phyloP scores from a whole-genome alignment of 1,140 invertebrate species.

The Drosophila chauvacae region DNA sequence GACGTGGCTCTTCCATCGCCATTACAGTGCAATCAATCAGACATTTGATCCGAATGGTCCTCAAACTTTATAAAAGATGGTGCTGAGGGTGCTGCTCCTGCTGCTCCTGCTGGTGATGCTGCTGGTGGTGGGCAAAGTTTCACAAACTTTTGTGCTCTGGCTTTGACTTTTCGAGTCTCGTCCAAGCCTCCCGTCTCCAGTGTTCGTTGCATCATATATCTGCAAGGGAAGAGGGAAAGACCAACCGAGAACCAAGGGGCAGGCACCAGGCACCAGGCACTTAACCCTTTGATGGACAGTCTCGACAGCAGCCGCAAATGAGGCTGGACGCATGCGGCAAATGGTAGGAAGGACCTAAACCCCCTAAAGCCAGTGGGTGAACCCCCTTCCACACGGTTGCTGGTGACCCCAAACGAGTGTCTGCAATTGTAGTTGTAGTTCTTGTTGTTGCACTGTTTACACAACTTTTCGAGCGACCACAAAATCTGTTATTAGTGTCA shows the following conservation, averaged over 20 bases:
- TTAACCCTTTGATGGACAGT: conserved; percentile 74
- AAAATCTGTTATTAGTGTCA: conserved; percentile 81
- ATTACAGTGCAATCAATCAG: conserved; percentile 25
- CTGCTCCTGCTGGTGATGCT: not conserved
- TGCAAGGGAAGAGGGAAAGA: not conserved
- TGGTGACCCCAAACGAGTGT: conserved; percentile 13
- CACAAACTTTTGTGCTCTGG: conserved; percentile 11
- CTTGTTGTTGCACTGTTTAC: conserved; percentile 57
- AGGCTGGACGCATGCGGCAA: conserved; percentile 29
- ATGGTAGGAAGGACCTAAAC: not conserved
- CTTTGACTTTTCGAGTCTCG: conserved; percentile 20
- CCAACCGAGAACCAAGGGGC: not conserved
- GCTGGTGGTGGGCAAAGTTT: conserved; percentile 2
- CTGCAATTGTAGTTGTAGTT: conserved; percentile 22
- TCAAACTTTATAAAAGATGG: conserved; percentile 20
- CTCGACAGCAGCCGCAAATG: conserved; percentile 58
- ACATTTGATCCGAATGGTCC: conserved; percentile 23
- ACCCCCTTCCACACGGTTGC: not conserved
- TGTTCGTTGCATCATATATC: conserved; percentile 16
- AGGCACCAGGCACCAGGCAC: conserved; percentile 45
- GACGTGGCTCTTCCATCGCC: conserved; percentile 22
- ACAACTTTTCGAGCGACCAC: conserved; percentile 73
- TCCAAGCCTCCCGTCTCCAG: not conserved
- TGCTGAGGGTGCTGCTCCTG: not conserved
- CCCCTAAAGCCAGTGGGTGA: not conserved